Base-by-base conservation (phyloP, 2,113 vertebrate species). In the Amia ocellicauda region DNA sequence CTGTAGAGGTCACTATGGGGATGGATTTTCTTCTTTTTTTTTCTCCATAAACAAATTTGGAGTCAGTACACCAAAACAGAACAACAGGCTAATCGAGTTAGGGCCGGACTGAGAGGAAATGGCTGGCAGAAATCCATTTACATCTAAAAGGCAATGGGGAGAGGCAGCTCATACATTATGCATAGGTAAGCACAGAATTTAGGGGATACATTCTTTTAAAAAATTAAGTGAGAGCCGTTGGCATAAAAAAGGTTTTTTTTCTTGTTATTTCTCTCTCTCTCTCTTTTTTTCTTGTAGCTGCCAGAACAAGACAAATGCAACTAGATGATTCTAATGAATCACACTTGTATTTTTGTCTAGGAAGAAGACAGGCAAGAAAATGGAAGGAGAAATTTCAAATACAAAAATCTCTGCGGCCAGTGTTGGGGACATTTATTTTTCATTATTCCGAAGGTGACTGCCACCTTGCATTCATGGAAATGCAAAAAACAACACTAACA, bases 1-100 rank as follows among this genome's bases (percentile, higher is more conserved):
- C 79, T 66, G 69, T 70, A 70, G 76, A 77, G 78, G 74, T 85
- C 79, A 82, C 79, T 83, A 84, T 58, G 82, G 66, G 63, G 74
- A 65, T 60, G 80, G 77, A 79, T 81, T 80, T 78, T 74, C 78
- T 75, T 77, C 77, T 76, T 70, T 50, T 76, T 84, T 79, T 76
- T 29, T 75, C 52, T 68, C 68, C 68, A 83, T 88, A 89, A 89
- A 87, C 83, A 88, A 77, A 84, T 85, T 78, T 81, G 78, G 76
- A 72, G 70, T 83, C 81, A 84, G 76, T 83, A 83, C 71, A 84
- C 80, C 81, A 85, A 84, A 84, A 78, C 83, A 83, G 71, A 82
- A 84, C 82, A 86, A 76, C 73, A 80, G 74, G 69, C 77, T 89
- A 91, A 94, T 88, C 82, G 85, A 87, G 83, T 92, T 91, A 91